Evolutionary conservation across 2,888 invertebrate species (phyloP).

Genomic region (Amitus sp.): DNA sequence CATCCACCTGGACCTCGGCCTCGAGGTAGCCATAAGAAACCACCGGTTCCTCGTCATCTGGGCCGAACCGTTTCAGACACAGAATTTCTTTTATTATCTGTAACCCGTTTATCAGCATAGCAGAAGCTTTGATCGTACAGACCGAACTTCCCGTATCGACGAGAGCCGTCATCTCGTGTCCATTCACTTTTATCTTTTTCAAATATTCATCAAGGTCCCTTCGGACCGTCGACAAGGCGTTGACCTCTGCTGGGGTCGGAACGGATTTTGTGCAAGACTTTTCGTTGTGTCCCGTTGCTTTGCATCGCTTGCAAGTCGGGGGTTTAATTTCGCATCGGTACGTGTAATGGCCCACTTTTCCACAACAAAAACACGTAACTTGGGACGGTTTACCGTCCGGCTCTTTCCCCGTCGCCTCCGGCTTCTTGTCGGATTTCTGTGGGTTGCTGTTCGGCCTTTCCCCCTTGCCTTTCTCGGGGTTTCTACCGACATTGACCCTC

Average conservation of each 20-base stretch:
- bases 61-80: slow-evolving; percentile 26
- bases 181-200: not conserved
- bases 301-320: not conserved
- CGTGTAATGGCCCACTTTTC: not conserved
- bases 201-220: not conserved
- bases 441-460: too few relatives aligned
- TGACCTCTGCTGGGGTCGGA: not conserved
- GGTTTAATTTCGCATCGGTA: not conserved
- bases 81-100: slow-evolving; percentile 9
- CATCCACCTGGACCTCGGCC: slow-evolving; percentile 29
- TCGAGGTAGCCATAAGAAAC: slow-evolving; percentile 25
- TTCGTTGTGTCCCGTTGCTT: not conserved
- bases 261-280: not conserved
- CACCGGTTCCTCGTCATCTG: slow-evolving; percentile 6
- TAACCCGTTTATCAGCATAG: slow-evolving; percentile 17
- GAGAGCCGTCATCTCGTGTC: slow-evolving; percentile 18
- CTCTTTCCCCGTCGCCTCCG: too few relatives aligned
- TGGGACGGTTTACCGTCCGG: too few relatives aligned
- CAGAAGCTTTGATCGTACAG: slow-evolving; percentile 36
- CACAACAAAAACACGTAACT: not conserved
- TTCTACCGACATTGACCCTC: too few relatives aligned
- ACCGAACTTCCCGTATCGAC: slow-evolving; percentile 41
- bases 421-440: too few relatives aligned
- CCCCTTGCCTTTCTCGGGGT: too few relatives aligned
- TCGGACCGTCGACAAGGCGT: too few relatives aligned